phyloP scores from a whole-genome alignment of 2,113 vertebrate species.

The Peromyscus californicus region DNA sequence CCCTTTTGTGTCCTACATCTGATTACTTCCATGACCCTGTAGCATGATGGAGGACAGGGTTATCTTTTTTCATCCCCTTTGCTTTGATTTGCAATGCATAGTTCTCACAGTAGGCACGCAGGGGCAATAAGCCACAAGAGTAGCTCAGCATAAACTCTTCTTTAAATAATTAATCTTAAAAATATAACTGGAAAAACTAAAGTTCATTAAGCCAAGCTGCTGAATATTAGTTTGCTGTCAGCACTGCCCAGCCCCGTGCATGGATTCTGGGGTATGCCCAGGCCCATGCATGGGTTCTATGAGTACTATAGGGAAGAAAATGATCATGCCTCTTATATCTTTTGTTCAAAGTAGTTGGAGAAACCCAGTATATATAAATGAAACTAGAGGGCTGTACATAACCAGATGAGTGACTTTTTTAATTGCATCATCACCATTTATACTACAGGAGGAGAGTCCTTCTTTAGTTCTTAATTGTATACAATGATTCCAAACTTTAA shows the following conservation, averaged over 20 bases:
- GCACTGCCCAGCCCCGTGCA: neutral
- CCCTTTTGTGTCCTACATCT: neutral
- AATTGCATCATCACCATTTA: constrained; percentile 76
- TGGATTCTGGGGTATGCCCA: too few species aligned
- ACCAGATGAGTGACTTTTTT: constrained; percentile 68
- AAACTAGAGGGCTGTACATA: constrained; percentile 54
- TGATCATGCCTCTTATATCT: neutral
- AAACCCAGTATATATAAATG: constrained; percentile 53
- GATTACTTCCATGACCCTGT: neutral
- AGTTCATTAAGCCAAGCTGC: neutral
- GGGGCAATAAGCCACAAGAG: neutral
- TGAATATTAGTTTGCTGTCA: constrained; percentile 25
- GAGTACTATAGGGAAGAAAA: neutral
- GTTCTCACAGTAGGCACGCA: neutral
- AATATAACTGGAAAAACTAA: neutral
- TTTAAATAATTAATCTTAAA: constrained; percentile 45
- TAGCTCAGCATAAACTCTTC: neutral
- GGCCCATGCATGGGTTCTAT: neutral
- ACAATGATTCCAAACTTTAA: constrained; percentile 76
- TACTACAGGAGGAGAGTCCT: constrained; percentile 67
- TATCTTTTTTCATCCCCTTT: neutral
- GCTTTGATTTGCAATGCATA: neutral
- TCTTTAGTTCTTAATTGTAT: constrained; percentile 72
- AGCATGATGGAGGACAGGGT: neutral
- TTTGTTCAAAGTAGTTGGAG: constrained; percentile 41